Percentiles rank a stretch among this genome's conserved stretches.
These are phyloP conservation scores for Diogma glabrata DNA, from an alignment of 2,888 invertebrate species.

Conservation along the genomic window DNA sequence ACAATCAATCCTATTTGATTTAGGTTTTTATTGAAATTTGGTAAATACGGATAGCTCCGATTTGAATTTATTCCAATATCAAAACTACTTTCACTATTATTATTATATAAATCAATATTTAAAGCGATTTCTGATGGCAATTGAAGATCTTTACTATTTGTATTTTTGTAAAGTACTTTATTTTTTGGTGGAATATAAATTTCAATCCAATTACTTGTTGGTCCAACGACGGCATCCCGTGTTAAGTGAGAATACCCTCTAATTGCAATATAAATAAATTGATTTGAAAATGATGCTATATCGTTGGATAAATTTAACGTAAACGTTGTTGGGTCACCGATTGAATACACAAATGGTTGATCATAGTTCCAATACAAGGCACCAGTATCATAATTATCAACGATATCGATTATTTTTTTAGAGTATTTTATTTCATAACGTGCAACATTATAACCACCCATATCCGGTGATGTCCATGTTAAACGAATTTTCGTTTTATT, in stretches of 20 bases:
- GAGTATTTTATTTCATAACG: slow-evolving; percentile 43
- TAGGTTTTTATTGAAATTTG: neutral
- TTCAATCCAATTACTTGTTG: slow-evolving; percentile 43
- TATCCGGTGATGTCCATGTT: slow-evolving; percentile 48
- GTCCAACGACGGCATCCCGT: slow-evolving; percentile 32
- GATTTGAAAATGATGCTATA: slow-evolving; percentile 38
- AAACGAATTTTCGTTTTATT: slow-evolving; percentile 40
- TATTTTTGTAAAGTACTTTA: neutral
- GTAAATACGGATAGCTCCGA: no score
- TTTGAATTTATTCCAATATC: no score
- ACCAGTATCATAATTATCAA: slow-evolving; percentile 38
- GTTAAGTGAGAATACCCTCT: slow-evolving; percentile 38
- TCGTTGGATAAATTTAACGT: slow-evolving; percentile 31
- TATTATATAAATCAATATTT: no score
- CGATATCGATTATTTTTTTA: slow-evolving; percentile 33
- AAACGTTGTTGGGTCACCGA: slow-evolving; percentile 42
- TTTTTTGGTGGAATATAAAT: slow-evolving; percentile 34
- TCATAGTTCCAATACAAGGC: slow-evolving; percentile 37
- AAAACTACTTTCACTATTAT: slow-evolving; percentile 23
- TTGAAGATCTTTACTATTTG: no score
- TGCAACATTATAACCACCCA: slow-evolving; percentile 39
- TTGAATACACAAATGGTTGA: slow-evolving; percentile 37
- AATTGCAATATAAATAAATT: slow-evolving; percentile 42
- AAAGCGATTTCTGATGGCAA: no score
- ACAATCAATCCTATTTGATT: slow-evolving; percentile 4